Evolutionary conservation across 2,113 vertebrate genomes (phyloP).

Genomic region (Chaenocephalus aceratus): DNA sequence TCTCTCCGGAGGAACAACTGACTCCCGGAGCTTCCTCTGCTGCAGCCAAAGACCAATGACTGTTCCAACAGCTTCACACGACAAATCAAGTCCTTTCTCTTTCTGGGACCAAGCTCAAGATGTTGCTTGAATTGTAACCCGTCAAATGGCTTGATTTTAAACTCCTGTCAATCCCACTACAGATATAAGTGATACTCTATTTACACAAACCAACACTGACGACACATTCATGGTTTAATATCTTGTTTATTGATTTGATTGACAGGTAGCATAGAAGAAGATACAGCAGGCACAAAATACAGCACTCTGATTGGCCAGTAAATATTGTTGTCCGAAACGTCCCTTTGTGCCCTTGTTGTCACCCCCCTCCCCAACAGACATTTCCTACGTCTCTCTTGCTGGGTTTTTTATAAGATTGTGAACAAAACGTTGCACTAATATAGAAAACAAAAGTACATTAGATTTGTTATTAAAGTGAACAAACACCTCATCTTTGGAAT

Average conservation of each 20-base stretch:
- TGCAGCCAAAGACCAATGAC: background rate
- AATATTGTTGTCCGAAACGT: slow-evolving; percentile 49
- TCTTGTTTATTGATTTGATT: slow-evolving; percentile 78
- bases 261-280: slow-evolving; percentile 74
- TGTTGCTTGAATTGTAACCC: background rate
- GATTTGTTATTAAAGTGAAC: slow-evolving; percentile 37
- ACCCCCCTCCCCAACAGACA: slow-evolving; percentile 7
- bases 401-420: slow-evolving; percentile 46
- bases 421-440: slow-evolving; percentile 53
- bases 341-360: slow-evolving; percentile 20
- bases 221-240: slow-evolving; percentile 18
- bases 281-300: slow-evolving; percentile 80
- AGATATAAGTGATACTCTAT: background rate
- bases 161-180: slow-evolving; percentile 15
- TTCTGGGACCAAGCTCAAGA: background rate
- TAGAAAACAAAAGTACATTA: slow-evolving; percentile 69
- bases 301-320: slow-evolving; percentile 74
- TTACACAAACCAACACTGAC: background rate
- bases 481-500: slow-evolving; percentile 68
- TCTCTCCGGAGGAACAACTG: background rate
- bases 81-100: background rate
- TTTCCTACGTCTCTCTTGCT: slow-evolving; percentile 53
- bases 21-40: slow-evolving; percentile 14
- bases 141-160: background rate
- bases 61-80: background rate